Base-by-base conservation (phyloP, 2,113 vertebrate genomes). In the Labeo rohita region DNA sequence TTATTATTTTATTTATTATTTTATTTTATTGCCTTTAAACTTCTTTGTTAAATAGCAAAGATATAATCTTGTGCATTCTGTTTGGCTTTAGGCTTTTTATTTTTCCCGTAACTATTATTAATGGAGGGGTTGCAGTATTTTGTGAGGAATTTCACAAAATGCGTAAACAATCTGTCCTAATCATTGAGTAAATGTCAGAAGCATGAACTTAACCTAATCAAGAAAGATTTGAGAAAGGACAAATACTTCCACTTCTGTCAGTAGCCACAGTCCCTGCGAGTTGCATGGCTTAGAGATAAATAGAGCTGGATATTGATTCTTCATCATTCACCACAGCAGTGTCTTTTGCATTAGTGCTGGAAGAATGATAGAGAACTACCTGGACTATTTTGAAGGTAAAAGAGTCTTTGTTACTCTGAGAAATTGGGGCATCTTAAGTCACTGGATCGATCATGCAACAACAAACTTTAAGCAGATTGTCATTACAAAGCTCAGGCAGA, bases 271-370 rank as follows among this genome's bases (percentile, higher is more conserved):
- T 77, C 49, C 49, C 23, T 18, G 13, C 2, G 95, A 95, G 80
- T 84, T 79, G 73, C 79, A 93, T 63, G 93, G 92, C 85, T 52
- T 50, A 1, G 93, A 93, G 93, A 91, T 94, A 95, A 95, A 95
- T 92, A 92, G 95, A 93, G 91, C 92, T 86, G 4, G 91, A 94
- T 96, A 96, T 96, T 92, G 96, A 97, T 96, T 96, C 94, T 92
- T 91, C 91, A 94, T 95, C 95, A 94, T 95, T 95, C 93, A 95
- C 95, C 92, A 93, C 94, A 91, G 94, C 94, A 95, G 95, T 95
- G 93, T 94, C 93, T 93, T 93, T 95, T 95, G 95, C 95, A 96
- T 96, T 94, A 84, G 93, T 95, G 96, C 95, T 95, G 96, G 95
- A 95, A 95, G 95, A 94, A 96, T 95, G 95, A 94, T 92, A 91